Percentiles rank a stretch among this genome's conserved stretches.
Conservation (phyloP, 2,797 vertebrate genomes). For the Tapirus indicus region DNA sequence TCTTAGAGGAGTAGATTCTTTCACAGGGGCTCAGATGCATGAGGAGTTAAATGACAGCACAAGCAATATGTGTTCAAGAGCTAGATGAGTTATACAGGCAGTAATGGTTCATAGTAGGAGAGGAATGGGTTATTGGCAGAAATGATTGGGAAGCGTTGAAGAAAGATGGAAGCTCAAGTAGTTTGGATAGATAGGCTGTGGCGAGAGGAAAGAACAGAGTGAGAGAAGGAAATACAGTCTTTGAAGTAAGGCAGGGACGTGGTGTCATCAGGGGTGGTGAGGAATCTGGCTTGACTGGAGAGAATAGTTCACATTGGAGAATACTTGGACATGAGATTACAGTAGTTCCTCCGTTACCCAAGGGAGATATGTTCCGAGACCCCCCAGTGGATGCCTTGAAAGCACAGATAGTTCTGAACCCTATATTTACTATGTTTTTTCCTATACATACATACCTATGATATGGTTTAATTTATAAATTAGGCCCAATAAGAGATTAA, state of each 20-base stretch:
- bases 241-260: neutral
- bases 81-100: neutral
- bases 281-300: neutral
- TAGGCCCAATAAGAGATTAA: too few species aligned
- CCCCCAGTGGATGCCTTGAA: too few species aligned
- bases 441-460: too few species aligned
- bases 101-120: neutral
- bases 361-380: too few species aligned
- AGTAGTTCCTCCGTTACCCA: too few species aligned
- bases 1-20: neutral
- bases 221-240: neutral
- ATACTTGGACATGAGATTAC: neutral
- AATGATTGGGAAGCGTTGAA: neutral
- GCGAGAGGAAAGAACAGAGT: neutral
- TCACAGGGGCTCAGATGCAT: accelerated
- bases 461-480: too few species aligned
- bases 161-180: neutral
- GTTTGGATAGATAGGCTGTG: neutral
- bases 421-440: too few species aligned
- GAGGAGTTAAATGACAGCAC: neutral
- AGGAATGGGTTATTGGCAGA: neutral
- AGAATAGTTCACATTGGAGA: neutral
- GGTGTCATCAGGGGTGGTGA: too few species aligned
- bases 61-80: neutral
- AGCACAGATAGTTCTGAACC: too few species aligned